These are phyloP conservation scores for Pogonus chalceus DNA, from an alignment of 1,140 invertebrate genomes.

Conservation along the genomic window DNA sequence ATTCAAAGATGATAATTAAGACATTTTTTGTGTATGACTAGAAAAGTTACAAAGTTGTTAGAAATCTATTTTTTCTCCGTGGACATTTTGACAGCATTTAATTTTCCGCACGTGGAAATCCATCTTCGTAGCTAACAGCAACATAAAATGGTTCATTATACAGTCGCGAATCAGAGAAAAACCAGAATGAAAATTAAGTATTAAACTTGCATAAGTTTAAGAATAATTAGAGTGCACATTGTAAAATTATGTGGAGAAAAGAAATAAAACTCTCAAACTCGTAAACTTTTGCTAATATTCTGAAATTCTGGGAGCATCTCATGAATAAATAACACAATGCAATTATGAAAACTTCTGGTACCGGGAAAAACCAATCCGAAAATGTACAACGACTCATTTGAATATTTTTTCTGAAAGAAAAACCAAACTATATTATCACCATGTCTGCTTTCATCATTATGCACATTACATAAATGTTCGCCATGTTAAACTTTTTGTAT, in stretches of 20 bases:
- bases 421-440: not conserved
- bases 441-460: no score
- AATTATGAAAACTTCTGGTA: constrained; percentile 2
- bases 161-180: not conserved
- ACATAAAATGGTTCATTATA: not conserved
- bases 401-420: not conserved
- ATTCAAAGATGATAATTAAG: no score
- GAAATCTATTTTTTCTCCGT: no score
- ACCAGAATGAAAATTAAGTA: constrained; percentile 2
- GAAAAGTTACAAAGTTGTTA: no score
- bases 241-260: constrained; percentile 1
- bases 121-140: no score
- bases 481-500: no score
- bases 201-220: constrained; percentile 1
- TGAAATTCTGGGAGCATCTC: constrained; percentile 4
- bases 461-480: no score
- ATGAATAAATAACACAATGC: constrained; percentile 7
- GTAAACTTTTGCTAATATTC: constrained; percentile 6
- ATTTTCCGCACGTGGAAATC: no score
- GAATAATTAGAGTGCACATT: constrained; percentile 6
- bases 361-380: constrained; percentile 4
- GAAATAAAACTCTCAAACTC: constrained; percentile 1
- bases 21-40: no score
- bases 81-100: no score
- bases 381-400: not conserved